A percentile compares a stretch with the other conserved stretches of the same genome.
Evolutionary conservation across 2,797 vertebrate species (phyloP).

Genomic region (Miichthys miiuy): DNA sequence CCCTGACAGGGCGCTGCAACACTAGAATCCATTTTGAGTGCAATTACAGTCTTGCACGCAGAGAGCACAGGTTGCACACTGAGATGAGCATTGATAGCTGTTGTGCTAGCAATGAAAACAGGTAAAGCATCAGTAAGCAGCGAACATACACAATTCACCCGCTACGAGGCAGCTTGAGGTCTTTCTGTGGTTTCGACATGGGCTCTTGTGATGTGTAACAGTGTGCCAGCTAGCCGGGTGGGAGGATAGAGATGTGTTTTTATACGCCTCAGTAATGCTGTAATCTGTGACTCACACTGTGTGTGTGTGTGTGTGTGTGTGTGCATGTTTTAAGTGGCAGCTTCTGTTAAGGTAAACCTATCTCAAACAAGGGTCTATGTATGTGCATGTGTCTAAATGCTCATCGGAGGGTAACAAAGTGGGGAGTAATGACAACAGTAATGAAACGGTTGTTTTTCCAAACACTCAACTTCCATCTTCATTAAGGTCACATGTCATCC

Average conservation of each 20-base stretch:
- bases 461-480: background rate
- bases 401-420: conserved; percentile 19
- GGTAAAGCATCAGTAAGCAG: conserved; percentile 35
- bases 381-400: conserved; percentile 16
- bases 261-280: conserved; percentile 52
- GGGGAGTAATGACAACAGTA: background rate
- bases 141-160: conserved; percentile 21
- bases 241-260: conserved; percentile 65
- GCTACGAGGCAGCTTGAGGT: conserved; percentile 66
- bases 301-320: conserved; percentile 23
- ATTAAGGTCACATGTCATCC: background rate
- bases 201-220: conserved; percentile 67
- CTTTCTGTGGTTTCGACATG: conserved; percentile 67
- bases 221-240: conserved; percentile 63
- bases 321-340: conserved; percentile 28
- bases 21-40: conserved; percentile 25
- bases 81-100: conserved; percentile 28
- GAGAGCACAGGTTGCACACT: conserved; percentile 12
- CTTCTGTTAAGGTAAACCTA: conserved; percentile 35
- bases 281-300: conserved; percentile 67
- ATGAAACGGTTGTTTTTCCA: conserved; percentile 4
- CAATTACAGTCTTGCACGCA: conserved; percentile 19
- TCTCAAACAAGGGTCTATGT: conserved; percentile 14
- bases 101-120: conserved; percentile 31
- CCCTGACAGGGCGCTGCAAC: background rate